A percentile compares a stretch with the other conserved stretches of the same genome.
Evolutionary conservation across 1,140 invertebrate species (phyloP).

Genomic region (Copidosoma floridanum): DNA sequence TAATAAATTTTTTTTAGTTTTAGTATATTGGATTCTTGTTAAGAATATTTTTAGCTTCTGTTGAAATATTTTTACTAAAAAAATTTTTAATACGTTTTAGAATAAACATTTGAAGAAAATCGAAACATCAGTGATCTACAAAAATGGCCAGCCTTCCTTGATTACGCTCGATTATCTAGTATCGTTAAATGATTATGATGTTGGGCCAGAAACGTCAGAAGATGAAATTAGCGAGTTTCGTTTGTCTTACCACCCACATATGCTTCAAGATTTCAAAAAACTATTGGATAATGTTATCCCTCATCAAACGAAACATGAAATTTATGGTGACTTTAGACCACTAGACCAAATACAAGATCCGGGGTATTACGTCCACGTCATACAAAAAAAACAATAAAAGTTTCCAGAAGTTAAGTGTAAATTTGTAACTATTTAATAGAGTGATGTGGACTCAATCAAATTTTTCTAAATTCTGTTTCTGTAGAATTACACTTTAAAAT

Average conservation of each 20-base stretch:
- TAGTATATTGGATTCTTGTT: not conserved
- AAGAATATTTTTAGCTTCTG: too few species aligned
- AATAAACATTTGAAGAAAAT: slow-evolving; percentile 77
- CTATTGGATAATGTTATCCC: slow-evolving; percentile 72
- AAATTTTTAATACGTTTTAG: slow-evolving; percentile 56
- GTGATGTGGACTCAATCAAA: too few species aligned
- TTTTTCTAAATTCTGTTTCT: too few species aligned
- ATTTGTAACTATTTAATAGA: too few species aligned
- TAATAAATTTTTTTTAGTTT: not conserved
- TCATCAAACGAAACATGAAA: slow-evolving; percentile 61
- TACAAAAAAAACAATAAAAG: slow-evolving; percentile 67
- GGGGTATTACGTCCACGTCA: slow-evolving; percentile 81
- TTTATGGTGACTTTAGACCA: slow-evolving; percentile 79
- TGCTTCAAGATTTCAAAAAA: slow-evolving; percentile 65
- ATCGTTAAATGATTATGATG: slow-evolving; percentile 55
- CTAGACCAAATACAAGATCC: slow-evolving; percentile 65
- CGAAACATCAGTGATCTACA: slow-evolving; percentile 75
- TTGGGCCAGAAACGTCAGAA: slow-evolving; percentile 30
- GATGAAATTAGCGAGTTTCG: slow-evolving; percentile 68
- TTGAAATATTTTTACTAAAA: not conserved
- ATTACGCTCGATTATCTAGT: slow-evolving; percentile 78
- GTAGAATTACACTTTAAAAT: too few species aligned
- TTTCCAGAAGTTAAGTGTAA: too few species aligned
- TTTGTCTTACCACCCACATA: slow-evolving; percentile 80
- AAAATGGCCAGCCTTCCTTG: slow-evolving; percentile 68